Evolutionary conservation across 2,113 vertebrate species (phyloP).

Genomic region (Bubalus kerabau): DNA sequence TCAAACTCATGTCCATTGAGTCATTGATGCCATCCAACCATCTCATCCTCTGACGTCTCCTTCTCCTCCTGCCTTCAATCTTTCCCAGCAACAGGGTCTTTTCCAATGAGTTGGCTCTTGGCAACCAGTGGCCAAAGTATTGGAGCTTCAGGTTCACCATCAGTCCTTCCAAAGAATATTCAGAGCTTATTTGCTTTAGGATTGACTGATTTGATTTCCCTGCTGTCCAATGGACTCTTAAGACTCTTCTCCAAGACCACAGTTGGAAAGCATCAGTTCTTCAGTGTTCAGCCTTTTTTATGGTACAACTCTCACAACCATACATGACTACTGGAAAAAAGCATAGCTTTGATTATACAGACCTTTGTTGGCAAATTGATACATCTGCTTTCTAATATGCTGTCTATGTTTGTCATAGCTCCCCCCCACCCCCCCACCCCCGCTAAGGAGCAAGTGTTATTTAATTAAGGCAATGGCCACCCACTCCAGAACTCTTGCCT

Average conservation of each 20-base stretch:
- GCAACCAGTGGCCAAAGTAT: neutral
- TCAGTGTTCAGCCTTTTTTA: neutral
- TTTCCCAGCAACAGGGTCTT: neutral
- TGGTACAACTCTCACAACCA: neutral
- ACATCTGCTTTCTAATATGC: neutral
- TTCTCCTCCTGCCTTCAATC: neutral
- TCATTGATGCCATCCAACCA: accelerated
- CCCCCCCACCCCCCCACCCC: too few relatives aligned
- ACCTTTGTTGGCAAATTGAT: neutral
- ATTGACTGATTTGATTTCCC: neutral
- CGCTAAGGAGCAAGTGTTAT: neutral
- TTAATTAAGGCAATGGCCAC: neutral
- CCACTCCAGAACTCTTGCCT: too few relatives aligned
- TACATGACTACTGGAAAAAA: neutral
- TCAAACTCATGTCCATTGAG: neutral
- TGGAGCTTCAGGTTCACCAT: neutral
- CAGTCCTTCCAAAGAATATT: neutral
- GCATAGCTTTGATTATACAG: neutral
- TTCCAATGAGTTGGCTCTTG: neutral
- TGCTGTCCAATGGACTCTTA: neutral
- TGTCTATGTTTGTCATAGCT: neutral
- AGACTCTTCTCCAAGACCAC: neutral
- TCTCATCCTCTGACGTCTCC: neutral
- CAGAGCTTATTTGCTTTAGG: neutral
- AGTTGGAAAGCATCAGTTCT: neutral